Conservation (phyloP, 2,888 invertebrate genomes). For the Eilema caniola region DNA sequence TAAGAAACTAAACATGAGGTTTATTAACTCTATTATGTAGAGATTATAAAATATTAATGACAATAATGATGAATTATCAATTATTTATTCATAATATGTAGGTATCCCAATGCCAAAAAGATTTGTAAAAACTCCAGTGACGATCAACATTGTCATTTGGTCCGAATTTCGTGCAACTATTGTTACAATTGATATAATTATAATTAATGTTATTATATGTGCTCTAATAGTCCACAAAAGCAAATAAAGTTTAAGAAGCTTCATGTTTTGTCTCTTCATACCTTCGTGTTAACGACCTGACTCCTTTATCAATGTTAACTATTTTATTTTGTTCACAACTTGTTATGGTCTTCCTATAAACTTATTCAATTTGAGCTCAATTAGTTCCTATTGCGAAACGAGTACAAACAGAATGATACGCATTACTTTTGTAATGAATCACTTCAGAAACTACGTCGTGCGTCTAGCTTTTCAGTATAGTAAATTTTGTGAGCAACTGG, state of each 20-base stretch:
- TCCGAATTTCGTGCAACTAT: too few species aligned
- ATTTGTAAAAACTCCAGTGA: too few species aligned
- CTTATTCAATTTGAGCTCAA: constrained; percentile 3
- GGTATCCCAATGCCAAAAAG: too few species aligned
- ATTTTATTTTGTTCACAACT: constrained; percentile 1
- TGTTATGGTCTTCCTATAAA: neutral
- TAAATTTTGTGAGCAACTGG: neutral
- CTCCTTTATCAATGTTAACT: neutral
- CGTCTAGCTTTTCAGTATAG: constrained; percentile 2
- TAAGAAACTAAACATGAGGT: too few species aligned
- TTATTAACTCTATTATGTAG: too few species aligned
- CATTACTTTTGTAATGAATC: neutral
- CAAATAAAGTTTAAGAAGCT: neutral
- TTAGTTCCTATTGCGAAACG: constrained; percentile 4
- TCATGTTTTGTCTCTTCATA: constrained; percentile 2
- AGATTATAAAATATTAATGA: too few species aligned
- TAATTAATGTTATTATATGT: too few species aligned
- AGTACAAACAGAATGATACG: neutral
- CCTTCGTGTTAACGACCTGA: neutral
- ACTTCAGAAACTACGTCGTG: neutral
- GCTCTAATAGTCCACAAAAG: too few species aligned
- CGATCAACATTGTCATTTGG: too few species aligned
- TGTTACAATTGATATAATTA: too few species aligned
- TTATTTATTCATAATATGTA: too few species aligned
- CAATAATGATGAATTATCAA: too few species aligned